Conservation (phyloP, 2,888 invertebrate species). For the Meandrusa payeni region DNA sequence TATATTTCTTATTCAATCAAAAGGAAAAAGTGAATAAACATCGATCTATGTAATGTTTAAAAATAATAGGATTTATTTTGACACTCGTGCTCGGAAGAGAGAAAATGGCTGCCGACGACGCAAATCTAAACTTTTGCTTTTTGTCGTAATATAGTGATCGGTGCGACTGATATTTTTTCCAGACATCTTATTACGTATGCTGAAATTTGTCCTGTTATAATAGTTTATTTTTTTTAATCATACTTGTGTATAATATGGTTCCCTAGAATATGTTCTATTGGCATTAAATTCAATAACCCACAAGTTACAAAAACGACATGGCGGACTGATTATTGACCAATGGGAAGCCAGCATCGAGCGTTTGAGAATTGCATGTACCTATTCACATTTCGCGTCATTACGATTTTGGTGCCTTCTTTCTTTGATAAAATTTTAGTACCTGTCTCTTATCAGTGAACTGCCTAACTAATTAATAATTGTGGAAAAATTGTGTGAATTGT, state of each 20-base stretch:
- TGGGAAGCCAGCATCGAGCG: slow-evolving; percentile 84
- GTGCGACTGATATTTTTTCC: slow-evolving; percentile 12
- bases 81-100: slow-evolving; percentile 36
- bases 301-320: slow-evolving; percentile 80
- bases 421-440: slow-evolving; percentile 62
- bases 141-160: slow-evolving; percentile 13
- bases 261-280: slow-evolving; percentile 21
- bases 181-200: slow-evolving; percentile 21
- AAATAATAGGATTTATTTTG: slow-evolving; percentile 23
- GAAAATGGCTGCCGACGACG: slow-evolving; percentile 48
- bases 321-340: slow-evolving; percentile 86
- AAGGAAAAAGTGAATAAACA: not conserved
- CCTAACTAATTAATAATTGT: slow-evolving; percentile 41
- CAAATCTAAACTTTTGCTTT: slow-evolving; percentile 20
- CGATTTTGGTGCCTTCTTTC: slow-evolving; percentile 83
- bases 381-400: slow-evolving; percentile 87
- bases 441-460: slow-evolving; percentile 58
- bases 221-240: slow-evolving; percentile 1
- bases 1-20: not conserved
- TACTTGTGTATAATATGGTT: slow-evolving; percentile 2
- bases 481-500: slow-evolving; percentile 42
- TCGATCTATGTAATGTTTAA: not conserved
- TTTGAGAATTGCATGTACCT: slow-evolving; percentile 84
- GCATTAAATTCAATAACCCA: slow-evolving; percentile 53
- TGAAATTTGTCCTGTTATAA: slow-evolving; percentile 14